Base-by-base conservation (phyloP, 2,888 invertebrate species). In the Andrena hattorfiana region DNA sequence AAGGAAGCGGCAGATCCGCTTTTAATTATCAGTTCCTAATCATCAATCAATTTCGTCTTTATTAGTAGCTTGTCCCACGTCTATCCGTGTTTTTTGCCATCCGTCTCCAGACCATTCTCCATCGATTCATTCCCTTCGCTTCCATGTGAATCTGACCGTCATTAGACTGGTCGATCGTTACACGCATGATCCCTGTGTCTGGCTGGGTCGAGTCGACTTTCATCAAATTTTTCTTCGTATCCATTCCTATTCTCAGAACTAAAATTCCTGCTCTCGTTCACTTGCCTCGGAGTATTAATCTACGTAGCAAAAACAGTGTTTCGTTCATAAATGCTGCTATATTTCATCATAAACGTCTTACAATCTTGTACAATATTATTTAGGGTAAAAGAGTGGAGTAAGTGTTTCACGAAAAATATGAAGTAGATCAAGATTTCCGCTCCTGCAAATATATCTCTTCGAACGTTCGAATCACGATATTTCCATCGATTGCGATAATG, bases 41-140 rank as follows among this genome's bases (percentile, higher is more conserved):
- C 92, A 92, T 92, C 91, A 92, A 92, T 92, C 92, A 92, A 90
- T 86, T 89, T 82, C 82, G 75, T 83, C 81, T 83, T 86, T 74
- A 80, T 81, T 56, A 76, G 84, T 87, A 86, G 85, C 67, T 82
- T 83, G 85, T 81, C 78, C 87, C 77, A 78, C 81, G 85, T 81
- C 81, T 86, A 82, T 88, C 84, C 78, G 83, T 80, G 78, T 70
- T 88, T 89, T 89, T 89, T 89, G 85, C 83, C 87, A 77, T 76
- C 84, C 77, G 77, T 84, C 86, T 73, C 70, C 70, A 83, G 83
- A 86, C 89, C 69, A 69, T 81, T 86, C 85, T 75, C 82, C 84
- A 89, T 90, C 88, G 90, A 91, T 90, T 90, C 85, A 88, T 91
- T 86, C 87, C 83, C 77, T 81, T 82, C 85, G 72, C 54, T 81